phyloP scores from a whole-genome alignment of 2,888 invertebrate species.

The Drosophila mulleri region DNA sequence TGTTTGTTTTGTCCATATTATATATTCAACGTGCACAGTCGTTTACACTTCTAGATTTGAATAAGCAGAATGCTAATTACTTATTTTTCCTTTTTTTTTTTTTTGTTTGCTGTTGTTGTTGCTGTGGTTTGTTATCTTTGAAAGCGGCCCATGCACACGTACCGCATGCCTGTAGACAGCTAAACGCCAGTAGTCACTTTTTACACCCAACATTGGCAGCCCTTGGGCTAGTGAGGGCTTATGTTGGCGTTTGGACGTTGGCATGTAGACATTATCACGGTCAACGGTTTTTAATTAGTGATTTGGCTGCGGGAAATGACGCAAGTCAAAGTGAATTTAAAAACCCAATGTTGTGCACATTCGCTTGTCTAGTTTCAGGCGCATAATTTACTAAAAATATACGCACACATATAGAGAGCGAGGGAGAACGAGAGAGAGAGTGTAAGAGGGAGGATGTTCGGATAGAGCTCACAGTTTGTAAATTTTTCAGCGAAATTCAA shows the following conservation, averaged over 20 bases:
- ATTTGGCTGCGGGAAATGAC: slow-evolving; percentile 59
- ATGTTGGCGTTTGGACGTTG: slow-evolving; percentile 17
- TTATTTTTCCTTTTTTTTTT: neutral
- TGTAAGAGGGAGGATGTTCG: neutral
- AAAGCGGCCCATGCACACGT: neutral
- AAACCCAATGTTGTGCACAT: slow-evolving; percentile 5
- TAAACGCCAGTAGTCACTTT: slow-evolving; percentile 9
- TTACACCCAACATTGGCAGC: slow-evolving; percentile 4
- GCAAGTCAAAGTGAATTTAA: slow-evolving; percentile 63
- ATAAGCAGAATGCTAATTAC: slow-evolving; percentile 21
- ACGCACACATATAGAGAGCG: neutral
- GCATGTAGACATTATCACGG: slow-evolving; percentile 63
- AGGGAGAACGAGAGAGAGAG: neutral
- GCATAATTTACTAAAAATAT: slow-evolving; percentile 30
- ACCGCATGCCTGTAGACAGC: neutral
- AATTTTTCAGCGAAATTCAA: slow-evolving; percentile 21
- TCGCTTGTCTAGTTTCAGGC: slow-evolving; percentile 25
- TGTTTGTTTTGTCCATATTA: neutral
- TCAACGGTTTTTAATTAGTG: slow-evolving; percentile 71
- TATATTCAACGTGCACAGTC: neutral
- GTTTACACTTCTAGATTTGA: neutral
- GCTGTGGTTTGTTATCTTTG: neutral
- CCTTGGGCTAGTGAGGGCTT: neutral
- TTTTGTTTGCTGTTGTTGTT: too few species aligned
- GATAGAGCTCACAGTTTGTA: neutral